Conservation (phyloP, 2,888 invertebrate species). For the Belgica antarctica region DNA sequence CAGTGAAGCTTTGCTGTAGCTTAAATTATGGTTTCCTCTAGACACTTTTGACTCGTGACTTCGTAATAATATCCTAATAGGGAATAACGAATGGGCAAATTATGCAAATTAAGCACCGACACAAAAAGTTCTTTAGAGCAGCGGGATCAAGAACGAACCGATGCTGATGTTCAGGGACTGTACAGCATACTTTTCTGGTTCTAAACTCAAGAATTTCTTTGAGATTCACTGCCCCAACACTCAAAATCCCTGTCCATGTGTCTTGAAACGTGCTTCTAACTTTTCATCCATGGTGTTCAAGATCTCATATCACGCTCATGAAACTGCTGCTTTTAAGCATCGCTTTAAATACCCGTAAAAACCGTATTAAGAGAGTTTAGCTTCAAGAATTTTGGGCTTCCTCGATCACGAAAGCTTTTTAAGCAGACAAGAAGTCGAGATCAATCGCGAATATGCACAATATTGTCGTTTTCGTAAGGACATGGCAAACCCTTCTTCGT, state of each 20-base stretch:
- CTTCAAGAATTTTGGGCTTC: slow-evolving; percentile 12
- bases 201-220: no score
- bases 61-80: slow-evolving; percentile 29
- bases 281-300: slow-evolving; percentile 13
- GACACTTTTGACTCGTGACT: slow-evolving; percentile 39
- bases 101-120: slow-evolving; percentile 27
- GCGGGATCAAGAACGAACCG: no score
- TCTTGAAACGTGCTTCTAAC: neutral
- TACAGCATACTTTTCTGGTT: no score
- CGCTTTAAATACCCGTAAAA: slow-evolving; percentile 10
- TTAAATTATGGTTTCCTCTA: slow-evolving; percentile 30
- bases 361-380: neutral
- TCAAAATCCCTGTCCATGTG: neutral
- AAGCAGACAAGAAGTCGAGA: neutral
- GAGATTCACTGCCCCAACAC: neutral
- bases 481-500: slow-evolving; percentile 12
- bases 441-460: slow-evolving; percentile 10
- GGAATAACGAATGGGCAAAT: neutral
- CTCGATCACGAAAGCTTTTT: slow-evolving; percentile 23
- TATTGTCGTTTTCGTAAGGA: slow-evolving; percentile 22
- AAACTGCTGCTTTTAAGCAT: neutral
- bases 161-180: no score
- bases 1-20: slow-evolving; percentile 20
- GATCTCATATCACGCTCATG: slow-evolving; percentile 17
- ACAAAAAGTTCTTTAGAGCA: neutral